phyloP scores from a whole-genome alignment of 2,797 vertebrate genomes.

The Pagetopsis macropterus region DNA sequence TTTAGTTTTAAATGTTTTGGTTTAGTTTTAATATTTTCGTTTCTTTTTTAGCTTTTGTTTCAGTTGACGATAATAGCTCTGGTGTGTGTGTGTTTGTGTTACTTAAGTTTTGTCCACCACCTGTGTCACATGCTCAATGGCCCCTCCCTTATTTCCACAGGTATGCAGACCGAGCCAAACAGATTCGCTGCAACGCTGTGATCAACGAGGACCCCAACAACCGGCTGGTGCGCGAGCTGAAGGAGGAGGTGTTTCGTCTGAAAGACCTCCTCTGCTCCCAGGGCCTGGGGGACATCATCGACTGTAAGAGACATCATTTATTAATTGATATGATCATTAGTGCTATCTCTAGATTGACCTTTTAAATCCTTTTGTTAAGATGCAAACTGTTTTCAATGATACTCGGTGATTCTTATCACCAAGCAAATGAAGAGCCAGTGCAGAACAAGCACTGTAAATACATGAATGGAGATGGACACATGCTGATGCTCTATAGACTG shows the following conservation, averaged over 20 bases:
- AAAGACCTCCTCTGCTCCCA: conserved; percentile 93
- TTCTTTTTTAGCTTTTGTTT: no score
- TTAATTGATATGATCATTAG: conserved; percentile 9
- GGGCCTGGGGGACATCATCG: conserved; percentile 98
- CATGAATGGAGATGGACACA: conserved; percentile 17
- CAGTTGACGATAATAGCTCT: no score
- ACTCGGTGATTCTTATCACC: background rate
- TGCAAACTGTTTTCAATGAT: conserved; percentile 14
- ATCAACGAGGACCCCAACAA: conserved; percentile 99
- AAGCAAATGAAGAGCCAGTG: conserved; percentile 16
- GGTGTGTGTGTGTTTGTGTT: conserved; percentile 2
- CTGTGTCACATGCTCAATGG: conserved; percentile 9
- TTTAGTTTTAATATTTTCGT: no score
- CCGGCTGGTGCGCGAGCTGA: conserved; percentile 94
- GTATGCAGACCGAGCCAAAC: conserved; percentile 93
- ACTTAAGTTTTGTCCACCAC: background rate
- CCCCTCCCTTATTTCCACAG: conserved; percentile 64
- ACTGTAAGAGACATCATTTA: conserved; percentile 86
- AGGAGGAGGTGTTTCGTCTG: conserved; percentile 95
- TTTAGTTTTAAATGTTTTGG: no score
- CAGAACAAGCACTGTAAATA: conserved; percentile 22
- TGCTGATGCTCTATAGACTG: background rate
- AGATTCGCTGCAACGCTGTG: conserved; percentile 93
- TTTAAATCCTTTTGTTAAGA: background rate
- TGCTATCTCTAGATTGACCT: conserved; percentile 5